phyloP scores from a whole-genome alignment of 2,113 vertebrate species.

The Tilapia sparmanii region DNA sequence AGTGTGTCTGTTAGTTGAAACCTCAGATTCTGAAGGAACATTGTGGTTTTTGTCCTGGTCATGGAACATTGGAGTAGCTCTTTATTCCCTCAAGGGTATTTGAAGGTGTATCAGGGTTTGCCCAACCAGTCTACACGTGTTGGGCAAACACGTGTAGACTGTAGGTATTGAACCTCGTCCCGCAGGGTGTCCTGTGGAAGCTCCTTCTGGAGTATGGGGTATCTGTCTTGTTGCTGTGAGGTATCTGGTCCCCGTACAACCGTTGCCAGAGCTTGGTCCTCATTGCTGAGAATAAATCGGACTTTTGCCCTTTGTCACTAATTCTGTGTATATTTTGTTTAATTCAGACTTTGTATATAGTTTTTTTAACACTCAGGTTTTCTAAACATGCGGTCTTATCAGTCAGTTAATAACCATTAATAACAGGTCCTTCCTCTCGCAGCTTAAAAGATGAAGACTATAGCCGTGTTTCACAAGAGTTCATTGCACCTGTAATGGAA shows the following conservation, averaged over 20 bases:
- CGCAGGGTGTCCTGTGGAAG: not conserved
- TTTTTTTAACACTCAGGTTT: not conserved
- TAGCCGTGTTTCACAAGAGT: not conserved
- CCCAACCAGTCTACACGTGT: not conserved
- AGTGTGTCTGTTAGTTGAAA: not conserved
- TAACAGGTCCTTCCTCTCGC: not conserved
- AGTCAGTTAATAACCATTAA: not conserved
- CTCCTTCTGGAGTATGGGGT: not conserved
- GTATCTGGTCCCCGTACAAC: not conserved
- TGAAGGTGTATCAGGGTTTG: fast-evolving
- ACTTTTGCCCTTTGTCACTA: not conserved
- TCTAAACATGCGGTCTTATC: not conserved
- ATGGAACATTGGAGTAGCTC: not conserved
- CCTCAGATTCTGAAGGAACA: not conserved
- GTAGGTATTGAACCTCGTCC: not conserved
- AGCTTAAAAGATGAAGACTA: not conserved
- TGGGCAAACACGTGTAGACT: fast-evolving
- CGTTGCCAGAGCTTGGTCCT: not conserved
- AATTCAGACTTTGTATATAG: not conserved
- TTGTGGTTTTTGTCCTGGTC: not conserved
- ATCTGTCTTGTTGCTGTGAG: not conserved
- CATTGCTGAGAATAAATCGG: fast-evolving
- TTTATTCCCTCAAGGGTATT: not conserved
- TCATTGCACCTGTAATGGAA: not conserved
- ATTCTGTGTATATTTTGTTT: not conserved